phyloP scores from a whole-genome alignment of 2,888 invertebrate genomes.

The Leptopilina drosophilae region DNA sequence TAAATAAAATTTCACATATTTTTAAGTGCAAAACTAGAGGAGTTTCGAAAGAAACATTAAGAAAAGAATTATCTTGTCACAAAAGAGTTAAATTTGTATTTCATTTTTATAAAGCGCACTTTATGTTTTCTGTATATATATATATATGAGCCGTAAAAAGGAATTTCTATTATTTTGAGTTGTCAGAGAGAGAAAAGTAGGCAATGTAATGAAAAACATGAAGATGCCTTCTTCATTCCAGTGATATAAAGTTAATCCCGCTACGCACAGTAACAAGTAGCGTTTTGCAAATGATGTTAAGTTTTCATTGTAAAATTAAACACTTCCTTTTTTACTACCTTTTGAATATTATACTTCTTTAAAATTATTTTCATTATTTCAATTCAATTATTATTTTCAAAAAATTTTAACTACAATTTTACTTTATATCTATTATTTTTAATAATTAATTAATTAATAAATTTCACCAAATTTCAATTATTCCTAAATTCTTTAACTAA shows the following conservation, averaged over 20 bases:
- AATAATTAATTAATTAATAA: too few species aligned
- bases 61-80: not conserved
- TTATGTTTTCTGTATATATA: not conserved
- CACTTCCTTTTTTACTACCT: conserved; percentile 18
- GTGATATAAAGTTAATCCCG: conserved; percentile 18
- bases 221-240: not conserved
- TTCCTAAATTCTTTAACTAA: too few species aligned
- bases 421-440: too few species aligned
- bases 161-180: not conserved
- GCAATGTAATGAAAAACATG: not conserved
- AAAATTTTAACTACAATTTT: too few species aligned
- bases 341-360: not conserved
- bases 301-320: conserved; percentile 23
- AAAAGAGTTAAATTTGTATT: not conserved
- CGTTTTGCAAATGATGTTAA: not conserved
- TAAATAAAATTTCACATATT: too few species aligned
- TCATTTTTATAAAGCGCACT: not conserved
- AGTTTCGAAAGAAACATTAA: not conserved
- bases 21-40: too few species aligned
- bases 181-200: not conserved
- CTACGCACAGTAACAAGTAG: not conserved
- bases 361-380: too few species aligned
- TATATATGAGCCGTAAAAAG: not conserved
- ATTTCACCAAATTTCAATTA: too few species aligned
- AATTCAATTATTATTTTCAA: too few species aligned